Evolutionary conservation across 2,113 vertebrate species (phyloP).

Genomic region (Orcinus orca): DNA sequence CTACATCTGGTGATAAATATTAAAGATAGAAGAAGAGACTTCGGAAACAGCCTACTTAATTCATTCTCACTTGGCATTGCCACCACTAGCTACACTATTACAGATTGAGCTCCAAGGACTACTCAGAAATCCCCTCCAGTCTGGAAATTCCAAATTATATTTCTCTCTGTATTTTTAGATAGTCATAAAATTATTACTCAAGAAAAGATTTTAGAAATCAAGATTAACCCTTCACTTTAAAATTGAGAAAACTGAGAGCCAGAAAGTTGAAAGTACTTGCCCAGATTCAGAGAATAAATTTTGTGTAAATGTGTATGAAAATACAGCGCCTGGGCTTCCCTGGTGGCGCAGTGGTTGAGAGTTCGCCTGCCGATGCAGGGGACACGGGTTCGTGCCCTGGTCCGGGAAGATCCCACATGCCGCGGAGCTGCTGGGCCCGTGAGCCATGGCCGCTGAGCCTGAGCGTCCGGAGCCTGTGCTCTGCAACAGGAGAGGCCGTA

Average conservation of each 20-base stretch:
- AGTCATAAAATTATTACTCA: constrained; percentile 3
- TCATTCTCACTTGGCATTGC: not conserved
- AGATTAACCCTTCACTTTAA: not conserved
- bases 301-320: not conserved
- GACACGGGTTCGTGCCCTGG: too few relatives aligned
- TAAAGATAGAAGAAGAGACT: not conserved
- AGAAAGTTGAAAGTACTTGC: not conserved
- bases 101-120: not conserved
- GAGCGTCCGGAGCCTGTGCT: too few relatives aligned
- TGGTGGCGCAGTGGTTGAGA: too few relatives aligned
- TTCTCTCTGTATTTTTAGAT: not conserved
- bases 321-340: not conserved
- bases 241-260: constrained; percentile 9
- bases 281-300: not conserved
- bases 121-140: not conserved
- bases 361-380: too few relatives aligned
- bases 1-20: constrained; percentile 44
- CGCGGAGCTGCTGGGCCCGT: too few relatives aligned
- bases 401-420: too few relatives aligned
- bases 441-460: too few relatives aligned
- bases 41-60: not conserved
- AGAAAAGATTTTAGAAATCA: not conserved
- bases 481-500: too few relatives aligned
- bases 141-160: constrained; percentile 33
- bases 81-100: not conserved